A percentile compares a stretch with the other conserved stretches of the same genome.
phyloP scores from a whole-genome alignment of 2,113 vertebrate species.

The Saccopteryx bilineata region DNA sequence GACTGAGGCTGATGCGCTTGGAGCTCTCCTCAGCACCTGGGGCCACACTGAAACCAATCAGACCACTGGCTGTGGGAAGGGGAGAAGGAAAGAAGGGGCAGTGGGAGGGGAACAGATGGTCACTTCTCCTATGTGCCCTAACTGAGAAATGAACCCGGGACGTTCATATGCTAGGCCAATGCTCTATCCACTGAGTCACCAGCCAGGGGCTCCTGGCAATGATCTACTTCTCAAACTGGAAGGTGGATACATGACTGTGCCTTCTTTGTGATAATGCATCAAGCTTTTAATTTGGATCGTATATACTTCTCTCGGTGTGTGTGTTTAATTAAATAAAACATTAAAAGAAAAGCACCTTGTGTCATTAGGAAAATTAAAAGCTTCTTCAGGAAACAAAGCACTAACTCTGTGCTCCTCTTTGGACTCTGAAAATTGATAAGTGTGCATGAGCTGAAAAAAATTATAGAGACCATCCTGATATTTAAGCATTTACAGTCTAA shows the following conservation, averaged over 20 bases:
- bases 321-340: not conserved
- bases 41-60: too few relatives aligned
- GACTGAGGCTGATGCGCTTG: too few relatives aligned
- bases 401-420: not conserved
- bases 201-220: not conserved
- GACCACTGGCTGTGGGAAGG: too few relatives aligned
- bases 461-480: not conserved
- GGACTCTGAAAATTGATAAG: not conserved
- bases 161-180: too few relatives aligned
- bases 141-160: too few relatives aligned
- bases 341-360: not conserved
- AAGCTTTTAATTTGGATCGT: not conserved
- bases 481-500: not conserved
- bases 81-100: too few relatives aligned
- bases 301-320: not conserved
- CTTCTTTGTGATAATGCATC: not conserved
- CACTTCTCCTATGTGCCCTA: too few relatives aligned
- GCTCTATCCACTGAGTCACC: too few relatives aligned
- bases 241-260: not conserved
- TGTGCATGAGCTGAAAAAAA: not conserved
- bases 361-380: not conserved
- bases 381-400: not conserved
- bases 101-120: too few relatives aligned
- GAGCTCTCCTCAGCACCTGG: too few relatives aligned
- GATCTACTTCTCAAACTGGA: not conserved